Percentiles rank a stretch among this genome's conserved stretches.
Evolutionary conservation across 2,113 vertebrate genomes (phyloP).

Genomic region (Acanthochromis polyacanthus): DNA sequence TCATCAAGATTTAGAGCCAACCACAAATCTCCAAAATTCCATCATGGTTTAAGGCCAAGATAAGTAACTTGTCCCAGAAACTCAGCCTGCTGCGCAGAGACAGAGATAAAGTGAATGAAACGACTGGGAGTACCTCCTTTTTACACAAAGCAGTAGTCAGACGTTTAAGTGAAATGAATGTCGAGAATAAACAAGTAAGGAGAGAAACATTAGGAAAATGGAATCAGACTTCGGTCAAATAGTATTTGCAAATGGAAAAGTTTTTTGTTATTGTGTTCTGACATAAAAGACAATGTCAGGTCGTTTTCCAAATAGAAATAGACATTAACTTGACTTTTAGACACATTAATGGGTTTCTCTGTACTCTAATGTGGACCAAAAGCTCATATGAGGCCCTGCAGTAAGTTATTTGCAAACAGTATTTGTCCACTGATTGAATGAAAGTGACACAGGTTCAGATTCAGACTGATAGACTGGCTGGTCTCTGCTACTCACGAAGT

Average conservation of each 20-base stretch:
- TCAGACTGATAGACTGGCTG: neutral
- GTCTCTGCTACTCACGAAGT: slow-evolving; percentile 89
- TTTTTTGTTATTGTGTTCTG: neutral
- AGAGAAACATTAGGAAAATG: slow-evolving; percentile 59
- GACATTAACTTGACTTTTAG: too few species aligned
- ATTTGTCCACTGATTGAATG: slow-evolving; percentile 35
- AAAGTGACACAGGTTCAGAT: slow-evolving; percentile 18
- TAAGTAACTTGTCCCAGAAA: slow-evolving; percentile 22
- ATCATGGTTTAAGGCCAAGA: slow-evolving; percentile 31
- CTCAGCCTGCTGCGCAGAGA: slow-evolving; percentile 39
- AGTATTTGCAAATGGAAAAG: slow-evolving; percentile 52
- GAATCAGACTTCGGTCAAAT: slow-evolving; percentile 34
- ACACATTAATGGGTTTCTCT: too few species aligned
- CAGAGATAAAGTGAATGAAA: slow-evolving; percentile 19
- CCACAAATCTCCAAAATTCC: slow-evolving; percentile 13
- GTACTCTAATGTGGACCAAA: too few species aligned
- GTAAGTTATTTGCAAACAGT: slow-evolving; percentile 50
- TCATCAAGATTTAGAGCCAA: neutral
- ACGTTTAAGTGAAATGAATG: slow-evolving; percentile 22
- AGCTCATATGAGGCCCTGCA: neutral
- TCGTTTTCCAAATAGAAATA: too few species aligned
- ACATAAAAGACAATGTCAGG: too few species aligned
- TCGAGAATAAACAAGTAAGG: slow-evolving; percentile 35
- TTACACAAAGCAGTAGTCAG: slow-evolving; percentile 2
- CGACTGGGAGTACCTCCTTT: neutral